phyloP scores from a whole-genome alignment of 2,113 vertebrate genomes.

The Sander lucioperca region DNA sequence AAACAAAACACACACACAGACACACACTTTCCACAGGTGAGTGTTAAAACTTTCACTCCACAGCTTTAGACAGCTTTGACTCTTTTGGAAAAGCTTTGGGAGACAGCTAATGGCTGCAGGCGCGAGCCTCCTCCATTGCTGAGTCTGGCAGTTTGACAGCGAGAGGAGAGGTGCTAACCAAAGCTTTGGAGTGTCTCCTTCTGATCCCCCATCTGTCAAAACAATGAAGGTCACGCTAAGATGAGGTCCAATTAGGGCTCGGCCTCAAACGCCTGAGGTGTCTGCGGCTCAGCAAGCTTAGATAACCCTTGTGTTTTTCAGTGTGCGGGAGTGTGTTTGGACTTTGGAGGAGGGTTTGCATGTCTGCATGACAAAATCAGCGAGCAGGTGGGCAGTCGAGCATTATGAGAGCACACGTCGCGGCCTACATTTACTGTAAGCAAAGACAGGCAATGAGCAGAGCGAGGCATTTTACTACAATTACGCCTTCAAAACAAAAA shows the following conservation, averaged over 20 bases:
- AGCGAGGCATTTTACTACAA: constrained; percentile 13
- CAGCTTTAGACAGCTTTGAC: constrained; percentile 50
- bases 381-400: neutral
- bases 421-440: constrained; percentile 18
- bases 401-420: constrained; percentile 13
- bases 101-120: constrained; percentile 67
- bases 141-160: constrained; percentile 46
- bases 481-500: constrained; percentile 3
- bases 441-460: constrained; percentile 19
- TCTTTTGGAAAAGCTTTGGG: constrained; percentile 55
- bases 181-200: constrained; percentile 56
- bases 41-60: constrained; percentile 47
- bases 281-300: constrained; percentile 31
- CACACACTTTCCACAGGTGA: constrained; percentile 6
- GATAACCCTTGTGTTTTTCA: constrained; percentile 28
- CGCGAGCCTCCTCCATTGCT: constrained; percentile 39
- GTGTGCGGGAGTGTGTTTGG: constrained; percentile 12
- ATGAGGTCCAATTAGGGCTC: constrained; percentile 74
- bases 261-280: constrained; percentile 48
- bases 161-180: constrained; percentile 41
- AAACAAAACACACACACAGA: constrained; percentile 1
- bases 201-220: constrained; percentile 71
- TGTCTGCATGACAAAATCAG: constrained; percentile 18
- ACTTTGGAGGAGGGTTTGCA: constrained; percentile 9
- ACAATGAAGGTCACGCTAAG: constrained; percentile 78